Base-by-base conservation (phyloP, 2,888 invertebrate species). In the Caenorhabditis sinica region DNA sequence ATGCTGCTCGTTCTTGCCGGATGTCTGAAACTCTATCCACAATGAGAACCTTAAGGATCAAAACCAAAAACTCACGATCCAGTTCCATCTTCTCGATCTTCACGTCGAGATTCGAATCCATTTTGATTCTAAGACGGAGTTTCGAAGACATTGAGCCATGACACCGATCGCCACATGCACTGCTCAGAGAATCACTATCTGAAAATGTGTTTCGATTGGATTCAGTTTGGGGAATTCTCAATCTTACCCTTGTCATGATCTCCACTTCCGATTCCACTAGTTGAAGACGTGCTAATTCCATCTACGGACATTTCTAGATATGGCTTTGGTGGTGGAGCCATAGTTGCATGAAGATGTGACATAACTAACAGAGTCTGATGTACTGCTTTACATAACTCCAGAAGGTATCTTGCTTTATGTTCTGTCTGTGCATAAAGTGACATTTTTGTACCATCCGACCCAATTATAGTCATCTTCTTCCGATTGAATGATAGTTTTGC, bases 391-490 rank as follows among this genome's bases (percentile, higher is more conserved):
- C 97, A 97, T 63, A 97, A 94, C 45, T 95, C 95, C 90, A 97
- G 94, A 85, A 98, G 94, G 93, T 97, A 95, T 94, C 97, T 96
- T 93, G 97, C 97, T 94, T 97, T 97, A 93, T 96, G 96, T 93
- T 98, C 98, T 93, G 96, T 96, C 74, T 95, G 95, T 3, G 97
- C 96, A 94, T 96, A 98, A 87, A 97, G 95, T 0, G 96, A 96
- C 88, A 96, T 95, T 89, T 94, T 94, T 43, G 94, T 93, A 25
- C 93, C 93, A 63, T 93, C 93, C 75, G 95, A 94, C 90, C 94
- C 94, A 92, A 96, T 96, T 79, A 96, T 96, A 13, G 96, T 97
- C 94, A 98, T 97, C 94, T 97, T 98, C 94, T 97, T 97, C 23
- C 86, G 49, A 51, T 88, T 85, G 56, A 88, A 88, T 15, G 86